These are phyloP conservation scores for Trematomus bernacchii DNA, from an alignment of 2,797 vertebrate species.

Conservation along the genomic window DNA sequence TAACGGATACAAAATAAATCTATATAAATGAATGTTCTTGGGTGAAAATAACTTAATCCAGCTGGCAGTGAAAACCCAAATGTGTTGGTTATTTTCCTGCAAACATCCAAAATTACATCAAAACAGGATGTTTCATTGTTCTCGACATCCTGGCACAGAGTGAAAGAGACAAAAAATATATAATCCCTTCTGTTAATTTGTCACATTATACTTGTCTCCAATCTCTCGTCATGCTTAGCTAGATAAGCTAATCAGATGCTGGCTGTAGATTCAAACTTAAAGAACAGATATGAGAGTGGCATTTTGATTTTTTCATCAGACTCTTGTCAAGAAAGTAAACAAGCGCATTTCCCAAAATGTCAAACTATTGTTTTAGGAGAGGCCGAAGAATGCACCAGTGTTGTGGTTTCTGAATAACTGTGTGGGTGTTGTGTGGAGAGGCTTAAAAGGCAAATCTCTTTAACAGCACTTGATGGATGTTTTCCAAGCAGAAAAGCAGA, in stretches of 20 bases:
- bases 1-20: too few relatives aligned
- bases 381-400: not conserved
- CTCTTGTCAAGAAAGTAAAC: not conserved
- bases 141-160: too few relatives aligned
- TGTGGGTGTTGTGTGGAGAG: constrained; percentile 1
- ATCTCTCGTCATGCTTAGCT: not conserved
- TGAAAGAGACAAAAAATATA: too few relatives aligned
- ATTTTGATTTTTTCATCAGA: not conserved
- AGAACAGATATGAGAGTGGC: not conserved
- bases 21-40: too few relatives aligned
- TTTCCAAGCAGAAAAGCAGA: not conserved
- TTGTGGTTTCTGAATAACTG: constrained; percentile 1
- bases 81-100: too few relatives aligned
- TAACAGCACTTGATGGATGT: not conserved
- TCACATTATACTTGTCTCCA: too few relatives aligned
- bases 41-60: not conserved
- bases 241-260: not conserved
- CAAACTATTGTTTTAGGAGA: not conserved
- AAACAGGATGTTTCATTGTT: too few relatives aligned
- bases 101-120: too few relatives aligned
- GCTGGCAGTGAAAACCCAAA: constrained; percentile 3
- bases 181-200: too few relatives aligned
- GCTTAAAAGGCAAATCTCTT: constrained; percentile 6
- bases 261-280: not conserved
- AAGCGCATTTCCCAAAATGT: not conserved